Evolutionary conservation across 2,888 invertebrate genomes (phyloP).

Genomic region (Zhuqinia jingwanae): DNA sequence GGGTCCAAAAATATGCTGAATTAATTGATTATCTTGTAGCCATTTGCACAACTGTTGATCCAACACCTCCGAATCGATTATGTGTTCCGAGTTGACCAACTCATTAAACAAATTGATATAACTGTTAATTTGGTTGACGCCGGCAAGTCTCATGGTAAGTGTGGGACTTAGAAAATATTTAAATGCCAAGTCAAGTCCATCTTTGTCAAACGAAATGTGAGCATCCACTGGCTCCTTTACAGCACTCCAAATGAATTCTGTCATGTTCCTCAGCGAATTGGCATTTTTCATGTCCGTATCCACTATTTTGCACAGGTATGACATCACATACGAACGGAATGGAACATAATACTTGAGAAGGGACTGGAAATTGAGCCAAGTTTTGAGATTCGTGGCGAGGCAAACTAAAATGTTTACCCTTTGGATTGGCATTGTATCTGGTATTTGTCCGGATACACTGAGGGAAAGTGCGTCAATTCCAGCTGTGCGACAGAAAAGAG

Average conservation of each 20-base stretch:
- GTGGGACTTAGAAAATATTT: slow-evolving; percentile 98
- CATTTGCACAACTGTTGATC: slow-evolving; percentile 93
- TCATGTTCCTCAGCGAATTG: too few relatives aligned
- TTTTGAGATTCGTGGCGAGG: slow-evolving; percentile 94
- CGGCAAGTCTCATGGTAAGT: slow-evolving; percentile 94
- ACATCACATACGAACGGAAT: slow-evolving; percentile 91
- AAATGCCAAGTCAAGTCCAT: slow-evolving; percentile 95
- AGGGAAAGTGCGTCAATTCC: slow-evolving; percentile 93
- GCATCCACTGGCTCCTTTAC: slow-evolving; percentile 95
- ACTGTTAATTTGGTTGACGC: slow-evolving; percentile 96
- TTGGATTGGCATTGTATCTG: slow-evolving; percentile 89
- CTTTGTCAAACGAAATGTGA: slow-evolving; percentile 92
- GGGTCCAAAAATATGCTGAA: slow-evolving; percentile 97
- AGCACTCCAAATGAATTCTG: slow-evolving; percentile 97
- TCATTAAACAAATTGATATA: slow-evolving; percentile 96
- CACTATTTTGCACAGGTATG: slow-evolving; percentile 95
- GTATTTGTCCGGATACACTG: slow-evolving; percentile 89
- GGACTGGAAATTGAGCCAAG: slow-evolving; percentile 96
- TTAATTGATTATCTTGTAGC: slow-evolving; percentile 93
- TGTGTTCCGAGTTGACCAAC: slow-evolving; percentile 92
- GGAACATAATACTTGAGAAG: slow-evolving; percentile 94
- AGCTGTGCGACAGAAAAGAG: slow-evolving; percentile 93
- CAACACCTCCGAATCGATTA: slow-evolving; percentile 91
- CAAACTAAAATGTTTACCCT: slow-evolving; percentile 96
- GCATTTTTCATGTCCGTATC: slow-evolving; percentile 95